Conservation (phyloP, 35 echinoderm and acorn worm species). For the Chiridota heheva region DNA sequence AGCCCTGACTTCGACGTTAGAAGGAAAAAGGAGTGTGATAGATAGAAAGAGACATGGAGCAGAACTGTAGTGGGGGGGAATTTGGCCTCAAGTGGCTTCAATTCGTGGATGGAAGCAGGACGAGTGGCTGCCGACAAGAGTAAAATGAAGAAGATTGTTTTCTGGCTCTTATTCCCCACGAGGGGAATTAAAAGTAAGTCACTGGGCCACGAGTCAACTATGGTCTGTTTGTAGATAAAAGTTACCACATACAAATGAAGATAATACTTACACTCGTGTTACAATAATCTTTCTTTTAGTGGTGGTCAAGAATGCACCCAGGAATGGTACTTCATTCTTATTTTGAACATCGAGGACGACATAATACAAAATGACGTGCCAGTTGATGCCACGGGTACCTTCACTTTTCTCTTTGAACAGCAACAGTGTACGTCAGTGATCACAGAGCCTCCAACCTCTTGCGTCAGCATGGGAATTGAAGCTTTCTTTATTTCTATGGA, state of each 20-base stretch:
- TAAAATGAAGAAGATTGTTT: too few species aligned
- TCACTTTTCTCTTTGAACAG: conserved; percentile 59
- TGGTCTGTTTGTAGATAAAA: not conserved
- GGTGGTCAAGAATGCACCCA: conserved; percentile 36
- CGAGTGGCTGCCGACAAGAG: too few species aligned
- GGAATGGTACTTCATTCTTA: conserved; percentile 62
- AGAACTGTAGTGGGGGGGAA: too few species aligned
- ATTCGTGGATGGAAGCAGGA: too few species aligned
- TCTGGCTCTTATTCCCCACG: too few species aligned
- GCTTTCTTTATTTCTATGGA: conserved; percentile 61
- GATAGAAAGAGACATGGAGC: too few species aligned
- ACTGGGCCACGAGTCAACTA: not conserved
- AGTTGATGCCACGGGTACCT: conserved; percentile 77
- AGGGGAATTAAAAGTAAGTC: too few species aligned
- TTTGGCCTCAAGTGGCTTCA: too few species aligned
- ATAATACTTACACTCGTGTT: too few species aligned
- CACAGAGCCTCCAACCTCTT: conserved; percentile 19
- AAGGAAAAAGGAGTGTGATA: too few species aligned
- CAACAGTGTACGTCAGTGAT: conserved; percentile 50
- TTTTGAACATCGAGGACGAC: conserved; percentile 57
- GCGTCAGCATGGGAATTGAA: not conserved
- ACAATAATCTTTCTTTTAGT: not conserved
- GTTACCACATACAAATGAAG: not conserved
- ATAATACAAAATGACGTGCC: conserved; percentile 52
- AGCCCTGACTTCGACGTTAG: too few species aligned